Evolutionary conservation across 2,888 invertebrate species (phyloP), one percentile per base, ranked within the genome.

Genomic region (Lithosia quadra): DNA sequence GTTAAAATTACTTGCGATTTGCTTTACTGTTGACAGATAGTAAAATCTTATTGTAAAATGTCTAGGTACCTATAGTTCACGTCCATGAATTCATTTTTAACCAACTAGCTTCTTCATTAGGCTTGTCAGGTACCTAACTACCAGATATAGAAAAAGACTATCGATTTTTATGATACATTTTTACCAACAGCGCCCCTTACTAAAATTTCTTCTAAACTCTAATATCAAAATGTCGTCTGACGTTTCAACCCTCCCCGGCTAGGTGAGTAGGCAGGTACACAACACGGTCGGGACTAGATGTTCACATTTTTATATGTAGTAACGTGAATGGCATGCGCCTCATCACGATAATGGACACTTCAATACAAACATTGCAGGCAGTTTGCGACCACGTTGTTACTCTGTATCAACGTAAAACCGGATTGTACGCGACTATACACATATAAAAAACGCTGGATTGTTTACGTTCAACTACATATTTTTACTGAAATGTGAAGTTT

Each of bases 261-360:
- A 62, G 62, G 43, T 43, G 49, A n/a, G 65, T 63, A 76, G 4
- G 11, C 13, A 11, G 2, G 15, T 18, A 33, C 69, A 69, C 73
- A 72, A 72, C 70, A 65, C 53, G 70, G 67, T 65, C 57, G 69
- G 49, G 56, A 74, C 60, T 71, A 62, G 63, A 64, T 43, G 53
- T 69, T 71, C 71, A 68, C 76, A 77, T 76, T 82, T 83, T 80
- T 84, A 82, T 83, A 82, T 84, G 81, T 79, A 80, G 80, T 84
- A 80, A 78, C 75, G 69, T 79, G 85, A 82, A 82, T 82, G 80
- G 79, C 71, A 79, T 77, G 85, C 84, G 83, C 78, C 89, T 91
- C 90, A 91, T 92, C 90, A 90, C 72, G 86, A 87, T 91, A 92
- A 91, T 92, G 91, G 90, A 88, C 85, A 83, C 81, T 88, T 85